Evolutionary conservation across 2,888 invertebrate genomes (phyloP).

Genomic region (Troides aeacus): DNA sequence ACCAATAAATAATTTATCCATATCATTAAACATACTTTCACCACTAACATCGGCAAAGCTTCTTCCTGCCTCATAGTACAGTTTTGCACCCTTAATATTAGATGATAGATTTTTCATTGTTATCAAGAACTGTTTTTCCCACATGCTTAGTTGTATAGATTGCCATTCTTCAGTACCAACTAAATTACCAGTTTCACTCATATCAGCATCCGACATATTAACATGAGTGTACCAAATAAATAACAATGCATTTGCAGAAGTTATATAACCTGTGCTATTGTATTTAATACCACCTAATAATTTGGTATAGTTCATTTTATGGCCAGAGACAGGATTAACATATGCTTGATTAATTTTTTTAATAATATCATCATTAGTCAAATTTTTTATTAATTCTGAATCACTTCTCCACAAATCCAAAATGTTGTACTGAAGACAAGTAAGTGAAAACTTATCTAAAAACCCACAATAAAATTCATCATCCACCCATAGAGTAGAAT

Average conservation of each 20-base stretch:
- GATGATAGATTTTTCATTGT: slow-evolving; percentile 58
- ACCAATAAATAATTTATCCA: slow-evolving; percentile 84
- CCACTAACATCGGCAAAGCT: slow-evolving; percentile 89
- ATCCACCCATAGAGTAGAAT: slow-evolving; percentile 80
- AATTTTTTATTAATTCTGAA: slow-evolving; percentile 66
- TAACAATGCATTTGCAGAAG: slow-evolving; percentile 82
- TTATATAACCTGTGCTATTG: slow-evolving; percentile 81
- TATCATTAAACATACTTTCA: slow-evolving; percentile 85
- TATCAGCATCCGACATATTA: slow-evolving; percentile 84
- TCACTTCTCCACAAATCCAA: slow-evolving; percentile 86
- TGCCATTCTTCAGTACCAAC: slow-evolving; percentile 89
- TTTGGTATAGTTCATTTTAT: slow-evolving; percentile 81
- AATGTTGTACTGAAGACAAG: slow-evolving; percentile 83
- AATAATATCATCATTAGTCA: slow-evolving; percentile 82
- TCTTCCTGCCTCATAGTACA: slow-evolving; percentile 82
- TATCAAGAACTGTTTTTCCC: slow-evolving; percentile 81
- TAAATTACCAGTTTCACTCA: slow-evolving; percentile 83
- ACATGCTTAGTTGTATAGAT: slow-evolving; percentile 77
- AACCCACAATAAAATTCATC: slow-evolving; percentile 82
- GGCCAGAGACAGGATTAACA: slow-evolving; percentile 83
- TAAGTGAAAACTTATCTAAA: slow-evolving; percentile 79
- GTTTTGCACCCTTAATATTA: slow-evolving; percentile 55
- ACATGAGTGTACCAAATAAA: slow-evolving; percentile 83
- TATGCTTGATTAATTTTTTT: slow-evolving; percentile 79
- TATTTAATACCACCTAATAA: slow-evolving; percentile 81